These are phyloP conservation scores for Polia nebulosa DNA, from an alignment of 2,888 invertebrate species.

Conservation along the genomic window DNA sequence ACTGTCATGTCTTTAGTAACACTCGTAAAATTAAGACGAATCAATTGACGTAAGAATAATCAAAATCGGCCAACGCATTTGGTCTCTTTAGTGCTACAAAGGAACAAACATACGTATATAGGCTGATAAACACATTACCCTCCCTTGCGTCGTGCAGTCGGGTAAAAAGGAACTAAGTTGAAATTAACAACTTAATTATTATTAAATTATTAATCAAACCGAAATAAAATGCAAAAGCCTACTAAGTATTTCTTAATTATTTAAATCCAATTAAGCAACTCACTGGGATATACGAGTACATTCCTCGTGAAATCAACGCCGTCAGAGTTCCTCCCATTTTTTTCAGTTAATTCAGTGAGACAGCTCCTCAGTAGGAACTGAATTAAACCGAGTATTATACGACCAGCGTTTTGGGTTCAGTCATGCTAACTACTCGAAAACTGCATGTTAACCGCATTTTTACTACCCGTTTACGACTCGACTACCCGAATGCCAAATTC, in stretches of 20 bases:
- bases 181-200: no score
- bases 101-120: no score
- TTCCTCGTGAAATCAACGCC: not conserved
- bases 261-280: conserved; percentile 1
- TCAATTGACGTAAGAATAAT: no score
- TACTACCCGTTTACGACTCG: conserved; percentile 56
- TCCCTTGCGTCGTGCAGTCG: no score
- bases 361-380: conserved; percentile 7
- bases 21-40: no score
- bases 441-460: conserved; percentile 59
- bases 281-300: not conserved
- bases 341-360: conserved; percentile 6
- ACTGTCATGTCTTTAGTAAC: no score
- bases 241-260: not conserved
- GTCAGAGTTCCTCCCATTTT: not conserved
- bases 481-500: conserved; percentile 35
- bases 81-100: no score
- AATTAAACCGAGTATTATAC: conserved; percentile 40
- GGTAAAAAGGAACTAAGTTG: not conserved
- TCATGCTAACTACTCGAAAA: conserved; percentile 50
- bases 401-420: conserved; percentile 33
- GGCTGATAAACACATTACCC: no score
- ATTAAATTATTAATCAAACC: not conserved
- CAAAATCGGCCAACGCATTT: no score
- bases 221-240: not conserved